Base-by-base conservation (phyloP, 2,797 vertebrate species). In the Cuniculus paca region DNA sequence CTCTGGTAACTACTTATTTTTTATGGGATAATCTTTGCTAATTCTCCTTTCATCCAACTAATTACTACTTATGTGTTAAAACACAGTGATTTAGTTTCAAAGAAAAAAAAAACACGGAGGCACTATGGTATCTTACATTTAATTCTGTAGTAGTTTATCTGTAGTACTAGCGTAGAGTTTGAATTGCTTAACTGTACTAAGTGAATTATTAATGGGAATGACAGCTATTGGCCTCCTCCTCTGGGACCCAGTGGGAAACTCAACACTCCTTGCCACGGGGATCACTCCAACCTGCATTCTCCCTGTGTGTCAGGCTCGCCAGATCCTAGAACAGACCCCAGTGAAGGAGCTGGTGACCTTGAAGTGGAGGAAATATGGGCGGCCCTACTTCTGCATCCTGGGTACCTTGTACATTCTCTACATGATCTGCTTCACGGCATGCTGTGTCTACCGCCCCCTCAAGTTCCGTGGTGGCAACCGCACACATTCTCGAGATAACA, bases 361-460 rank as follows among this genome's bases (percentile, higher is more conserved):
- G 74, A 99, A 99, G 98, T 99, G 99, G 99, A 99, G 99, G 97
- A 98, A 99, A 65, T 99, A 99, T 26, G 99, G 99, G 6, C 99
- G 99, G 89, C 99, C 99, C 39, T 99, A 99, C 97, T 99, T 99
- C 98, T 99, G 99, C 97, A 97, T 99, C 87, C 98, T 99, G 98
- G 98, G 99, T 79, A 81, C 99, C 19, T 92, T 99, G 74, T 99
- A 99, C 65, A 97, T 99, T 54, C 98, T 99, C 54, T 99, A 99
- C 96, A 99, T 99, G 65, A 98, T 98, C 60, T 99, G 99, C 88
- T 99, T 99, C 96, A 99, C 99, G 45, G 97, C 99, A 88, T 99
- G 99, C 97, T 99, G 99, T 19, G 72, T 99, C 97, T 99, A 99
- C 97, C 99, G 99, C 65, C 99, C 99, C 19, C 98, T 99, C 85